Evolutionary conservation across 2,113 vertebrate species (phyloP), one percentile per base, ranked within the genome.

Genomic region (Capreolus pygargus): DNA sequence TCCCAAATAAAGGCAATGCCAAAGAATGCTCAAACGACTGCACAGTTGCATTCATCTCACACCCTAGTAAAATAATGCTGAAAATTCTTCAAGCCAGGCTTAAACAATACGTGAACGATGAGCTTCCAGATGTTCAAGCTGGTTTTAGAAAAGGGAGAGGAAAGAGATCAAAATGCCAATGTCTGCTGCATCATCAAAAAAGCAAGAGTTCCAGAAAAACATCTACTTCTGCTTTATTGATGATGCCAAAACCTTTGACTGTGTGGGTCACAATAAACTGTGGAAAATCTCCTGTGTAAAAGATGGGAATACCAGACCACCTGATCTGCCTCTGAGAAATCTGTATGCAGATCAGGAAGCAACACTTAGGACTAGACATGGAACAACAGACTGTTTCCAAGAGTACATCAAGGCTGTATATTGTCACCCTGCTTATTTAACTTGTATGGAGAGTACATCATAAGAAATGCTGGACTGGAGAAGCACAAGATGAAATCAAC

Each of bases 11-110:
- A 67, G 33, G 16, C 16, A 67, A 67, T 67, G 33, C 33, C 61
- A 67, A n/a, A n/a, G 61, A 9, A n/a, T n/a, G 33, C 0, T 2
- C 7, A 67, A 19, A 10, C 4, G 17, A 67, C 61, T 0, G 0
- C 33, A 67, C 16, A 67, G 2, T 67, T 67, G 33, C 33, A 67
- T 16, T 2, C 4, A 67, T n/a, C 8, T 67, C 16, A 67, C 7
- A n/a, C 0, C 6, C 33, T n/a, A 36, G 16, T n/a, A 64, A 33
- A 17, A 0, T 67, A 67, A n/a, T 67, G 17, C 4, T 21, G 1
- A n/a, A 67, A 67, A 67, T n/a, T 67, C 64, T 67, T 33, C 64
- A 67, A n/a, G 33, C 33, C 64, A n/a, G 16, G 64, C 0, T 67
- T 67, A 16, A n/a, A 2, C 7, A 67, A 9, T n/a, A 67, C 0